These are phyloP conservation scores for Augochlorella aurata DNA, from an alignment of 2,888 invertebrate species.

Conservation along the genomic window DNA sequence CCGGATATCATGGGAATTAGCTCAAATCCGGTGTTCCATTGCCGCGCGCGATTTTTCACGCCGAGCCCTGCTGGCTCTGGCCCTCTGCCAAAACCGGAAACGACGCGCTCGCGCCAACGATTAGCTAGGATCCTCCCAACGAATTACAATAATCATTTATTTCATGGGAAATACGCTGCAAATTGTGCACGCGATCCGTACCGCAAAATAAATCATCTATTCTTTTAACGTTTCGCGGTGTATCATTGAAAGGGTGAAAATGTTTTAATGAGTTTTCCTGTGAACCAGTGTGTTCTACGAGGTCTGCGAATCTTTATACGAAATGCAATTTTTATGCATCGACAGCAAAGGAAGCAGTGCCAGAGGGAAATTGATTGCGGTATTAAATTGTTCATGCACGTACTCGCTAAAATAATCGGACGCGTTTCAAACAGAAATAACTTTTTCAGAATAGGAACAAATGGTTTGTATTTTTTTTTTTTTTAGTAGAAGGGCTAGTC, in stretches of 20 bases:
- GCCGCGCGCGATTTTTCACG: conserved; percentile 6
- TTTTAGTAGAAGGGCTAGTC: too few relatives aligned
- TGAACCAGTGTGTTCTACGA: not conserved
- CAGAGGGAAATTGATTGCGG: not conserved
- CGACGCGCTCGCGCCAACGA: not conserved
- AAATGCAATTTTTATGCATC: not conserved
- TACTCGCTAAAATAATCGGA: too few relatives aligned
- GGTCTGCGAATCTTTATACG: not conserved
- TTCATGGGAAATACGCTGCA: not conserved
- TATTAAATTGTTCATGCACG: too few relatives aligned
- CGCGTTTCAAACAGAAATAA: too few relatives aligned
- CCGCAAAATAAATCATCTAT: not conserved
- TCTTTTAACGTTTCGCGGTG: not conserved
- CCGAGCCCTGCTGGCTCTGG: not conserved
- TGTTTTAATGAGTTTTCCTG: not conserved
- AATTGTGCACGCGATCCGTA: not conserved
- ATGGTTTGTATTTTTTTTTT: too few relatives aligned
- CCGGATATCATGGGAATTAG: conserved; percentile 39
- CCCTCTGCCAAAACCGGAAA: not conserved
- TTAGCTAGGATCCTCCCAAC: conserved; percentile 1
- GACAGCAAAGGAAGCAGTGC: not conserved
- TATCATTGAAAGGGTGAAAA: not conserved
- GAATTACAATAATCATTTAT: conserved; percentile 9
- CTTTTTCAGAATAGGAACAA: too few relatives aligned
- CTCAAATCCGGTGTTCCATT: conserved; percentile 2